These are phyloP conservation scores for Philaethria dido DNA, from an alignment of 2,888 invertebrate species.

Conservation along the genomic window DNA sequence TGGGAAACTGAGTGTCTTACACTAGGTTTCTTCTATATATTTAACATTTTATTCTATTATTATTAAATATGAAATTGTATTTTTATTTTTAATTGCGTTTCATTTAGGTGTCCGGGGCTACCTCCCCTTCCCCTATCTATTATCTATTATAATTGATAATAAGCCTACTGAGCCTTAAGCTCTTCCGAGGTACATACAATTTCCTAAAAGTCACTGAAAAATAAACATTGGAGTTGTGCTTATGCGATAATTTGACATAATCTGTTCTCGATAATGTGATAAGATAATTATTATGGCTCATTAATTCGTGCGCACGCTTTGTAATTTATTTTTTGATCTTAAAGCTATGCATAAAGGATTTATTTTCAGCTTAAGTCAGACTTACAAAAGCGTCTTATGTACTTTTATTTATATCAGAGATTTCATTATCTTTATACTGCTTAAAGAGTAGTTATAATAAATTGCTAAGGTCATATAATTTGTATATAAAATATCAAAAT, in stretches of 20 bases:
- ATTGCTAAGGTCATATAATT: neutral
- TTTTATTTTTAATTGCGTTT: too few relatives aligned
- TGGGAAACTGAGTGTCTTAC: too few relatives aligned
- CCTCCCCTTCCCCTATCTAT: too few relatives aligned
- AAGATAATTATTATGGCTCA: slow-evolving; percentile 28
- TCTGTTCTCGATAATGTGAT: slow-evolving; percentile 10
- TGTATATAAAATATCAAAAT: too few relatives aligned
- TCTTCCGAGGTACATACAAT: too few relatives aligned
- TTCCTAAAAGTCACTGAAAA: neutral
- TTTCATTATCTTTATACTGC: neutral
- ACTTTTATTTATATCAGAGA: neutral
- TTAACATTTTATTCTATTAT: too few relatives aligned
- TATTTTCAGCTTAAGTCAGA: slow-evolving; percentile 25
- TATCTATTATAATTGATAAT: too few relatives aligned
- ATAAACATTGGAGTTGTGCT: neutral
- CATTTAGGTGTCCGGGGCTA: too few relatives aligned
- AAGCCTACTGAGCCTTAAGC: too few relatives aligned
- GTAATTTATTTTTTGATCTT: slow-evolving; percentile 28
- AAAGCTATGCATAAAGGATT: slow-evolving; percentile 13
- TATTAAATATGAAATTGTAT: too few relatives aligned
- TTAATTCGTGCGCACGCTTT: slow-evolving; percentile 40
- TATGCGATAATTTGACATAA: slow-evolving; percentile 2
- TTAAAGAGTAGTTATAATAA: neutral
- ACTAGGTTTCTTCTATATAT: too few relatives aligned
- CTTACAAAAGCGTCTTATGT: neutral